Conservation (phyloP, 2,888 invertebrate species). For the Diploptera punctata region DNA sequence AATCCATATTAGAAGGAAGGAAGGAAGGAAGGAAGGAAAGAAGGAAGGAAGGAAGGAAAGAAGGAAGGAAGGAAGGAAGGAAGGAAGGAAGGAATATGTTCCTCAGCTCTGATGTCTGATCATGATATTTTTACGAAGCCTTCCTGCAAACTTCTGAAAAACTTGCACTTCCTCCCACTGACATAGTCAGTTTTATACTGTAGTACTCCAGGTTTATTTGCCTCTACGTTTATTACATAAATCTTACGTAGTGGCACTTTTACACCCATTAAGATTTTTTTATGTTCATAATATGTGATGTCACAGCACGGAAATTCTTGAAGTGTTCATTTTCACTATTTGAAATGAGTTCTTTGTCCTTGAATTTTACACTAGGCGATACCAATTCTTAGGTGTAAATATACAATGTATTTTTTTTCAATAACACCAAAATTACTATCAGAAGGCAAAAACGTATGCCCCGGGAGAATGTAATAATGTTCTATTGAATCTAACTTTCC, state of each 20-base stretch:
- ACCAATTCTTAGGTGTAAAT: neutral
- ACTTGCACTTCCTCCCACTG: neutral
- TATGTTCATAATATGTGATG: too few relatives aligned
- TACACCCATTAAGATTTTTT: neutral
- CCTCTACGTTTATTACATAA: neutral
- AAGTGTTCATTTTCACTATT: too few relatives aligned
- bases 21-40: too few relatives aligned
- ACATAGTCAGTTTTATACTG: neutral
- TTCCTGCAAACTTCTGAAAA: neutral
- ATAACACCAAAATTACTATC: conserved; percentile 6
- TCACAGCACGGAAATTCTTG: too few relatives aligned
- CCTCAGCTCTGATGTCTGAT: too few relatives aligned
- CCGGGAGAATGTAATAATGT: neutral
- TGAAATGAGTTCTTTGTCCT: neutral
- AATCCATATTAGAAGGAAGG: neutral
- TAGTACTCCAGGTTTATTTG: neutral
- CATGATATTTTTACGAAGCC: too few relatives aligned
- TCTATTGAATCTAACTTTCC: neutral
- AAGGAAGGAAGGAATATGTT: too few relatives aligned
- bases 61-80: too few relatives aligned
- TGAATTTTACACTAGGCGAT: neutral
- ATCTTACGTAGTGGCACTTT: too few relatives aligned
- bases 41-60: too few relatives aligned
- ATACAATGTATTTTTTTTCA: neutral
- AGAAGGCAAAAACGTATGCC: neutral